A percentile compares a stretch with the other conserved stretches of the same genome.
Conservation (phyloP, 2,888 invertebrate species). For the Cataglyphis cursor region DNA sequence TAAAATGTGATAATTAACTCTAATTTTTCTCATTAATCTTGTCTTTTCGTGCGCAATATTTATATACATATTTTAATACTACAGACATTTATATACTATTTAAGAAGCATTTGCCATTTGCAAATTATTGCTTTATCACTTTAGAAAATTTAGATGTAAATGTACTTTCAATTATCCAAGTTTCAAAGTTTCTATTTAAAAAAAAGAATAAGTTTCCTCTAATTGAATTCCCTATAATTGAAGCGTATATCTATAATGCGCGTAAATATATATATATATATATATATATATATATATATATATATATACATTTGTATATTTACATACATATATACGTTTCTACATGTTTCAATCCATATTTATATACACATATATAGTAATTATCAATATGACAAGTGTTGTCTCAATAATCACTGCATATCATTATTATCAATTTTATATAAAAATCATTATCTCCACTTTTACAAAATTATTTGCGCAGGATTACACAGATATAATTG, state of each 20-base stretch:
- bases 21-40: neutral
- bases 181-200: neutral
- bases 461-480: neutral
- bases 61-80: neutral
- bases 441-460: neutral
- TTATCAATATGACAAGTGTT: neutral
- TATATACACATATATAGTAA: neutral
- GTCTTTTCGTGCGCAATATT: neutral
- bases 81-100: neutral
- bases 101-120: neutral
- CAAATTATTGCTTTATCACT: neutral
- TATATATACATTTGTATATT: too few species aligned
- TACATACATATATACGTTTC: neutral
- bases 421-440: neutral
- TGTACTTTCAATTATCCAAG: neutral
- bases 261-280: neutral
- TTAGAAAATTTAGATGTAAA: neutral
- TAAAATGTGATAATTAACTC: slow-evolving; percentile 10
- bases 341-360: neutral
- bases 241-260: neutral
- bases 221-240: too few species aligned
- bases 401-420: neutral
- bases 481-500: neutral
- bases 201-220: neutral
- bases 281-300: neutral